Base-by-base conservation (phyloP, 2,888 invertebrate species). In the Gisinianus flammeolus region DNA sequence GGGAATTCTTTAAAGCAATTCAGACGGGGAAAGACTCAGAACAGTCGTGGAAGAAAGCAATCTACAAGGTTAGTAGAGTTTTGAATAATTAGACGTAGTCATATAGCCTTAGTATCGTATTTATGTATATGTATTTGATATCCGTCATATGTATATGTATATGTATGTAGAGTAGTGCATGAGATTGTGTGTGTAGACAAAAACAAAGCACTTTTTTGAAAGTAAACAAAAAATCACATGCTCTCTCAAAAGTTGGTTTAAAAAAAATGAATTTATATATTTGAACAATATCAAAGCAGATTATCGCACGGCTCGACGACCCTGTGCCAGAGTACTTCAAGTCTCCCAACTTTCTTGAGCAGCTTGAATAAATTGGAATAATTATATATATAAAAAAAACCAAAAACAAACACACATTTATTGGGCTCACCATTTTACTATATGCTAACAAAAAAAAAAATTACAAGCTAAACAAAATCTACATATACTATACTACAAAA, bases 41-140 rank as follows among this genome's bases (percentile, higher is more conserved):
- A 88, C 98, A 98, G 88, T 98, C 98, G 87, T 99, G 99, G 99
- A 99, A 99, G 91, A 99, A 99, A 89, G 94, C 97, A 86, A 99
- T 99, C 89, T 99, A 99, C 91, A 99, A 99, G 87, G 83, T 83
- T 31, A 68, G 72, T 52, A 54, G 70, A 44, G 4, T 76, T 76
- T 56, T 52, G 2, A 16, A 44, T 12, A 44, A 44, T 44, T 6
- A 16, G 16, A 44, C 44, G 16, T 44, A 16, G 44, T 6, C 44
- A 16, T 6, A 6, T 44, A 19, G 12, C 35, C 6, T 35, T 35
- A 8, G 35, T 35, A 1, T 44, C 12, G 44, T 44, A 44, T 44
- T 44, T 2, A 6, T 44, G 44, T 19, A 16, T 44, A 44, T 44
- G 2, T 4, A 44, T 44, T 2, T 44, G 12, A 5, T 35, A 35